phyloP scores from a whole-genome alignment of 2,113 vertebrate genomes.

The Gopherus flavomarginatus region DNA sequence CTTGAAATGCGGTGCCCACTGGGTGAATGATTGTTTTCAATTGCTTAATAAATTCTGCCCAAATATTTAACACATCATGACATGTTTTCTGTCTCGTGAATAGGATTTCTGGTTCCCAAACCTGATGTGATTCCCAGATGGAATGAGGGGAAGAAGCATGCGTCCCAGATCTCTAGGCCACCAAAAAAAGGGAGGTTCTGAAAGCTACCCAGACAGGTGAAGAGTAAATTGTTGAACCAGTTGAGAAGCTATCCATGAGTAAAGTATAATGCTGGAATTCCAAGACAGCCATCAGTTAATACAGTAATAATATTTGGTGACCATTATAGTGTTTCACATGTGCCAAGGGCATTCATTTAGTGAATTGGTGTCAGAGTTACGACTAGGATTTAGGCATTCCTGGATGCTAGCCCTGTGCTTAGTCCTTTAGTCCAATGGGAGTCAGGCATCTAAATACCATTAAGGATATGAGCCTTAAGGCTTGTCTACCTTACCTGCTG shows the following conservation, averaged over 20 bases:
- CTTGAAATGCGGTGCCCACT: neutral
- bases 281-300: too few relatives aligned
- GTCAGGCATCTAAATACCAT: too few relatives aligned
- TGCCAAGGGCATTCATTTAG: too few relatives aligned
- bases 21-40: neutral
- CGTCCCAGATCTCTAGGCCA: neutral
- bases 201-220: neutral
- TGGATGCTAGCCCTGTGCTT: neutral
- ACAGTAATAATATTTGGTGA: too few relatives aligned
- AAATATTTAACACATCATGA: neutral
- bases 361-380: neutral
- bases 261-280: neutral
- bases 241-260: neutral
- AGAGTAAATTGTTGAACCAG: neutral
- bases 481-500: too few relatives aligned
- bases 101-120: neutral
- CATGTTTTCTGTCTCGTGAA: neutral
- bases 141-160: neutral
- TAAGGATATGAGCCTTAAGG: neutral
- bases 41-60: neutral
- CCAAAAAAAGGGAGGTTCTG: neutral
- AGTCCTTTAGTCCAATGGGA: neutral
- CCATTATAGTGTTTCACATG: too few relatives aligned
- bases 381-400: neutral
- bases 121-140: neutral